Base-by-base conservation (phyloP, 2,113 vertebrate genomes). In the Hippocampus mohnikei region DNA sequence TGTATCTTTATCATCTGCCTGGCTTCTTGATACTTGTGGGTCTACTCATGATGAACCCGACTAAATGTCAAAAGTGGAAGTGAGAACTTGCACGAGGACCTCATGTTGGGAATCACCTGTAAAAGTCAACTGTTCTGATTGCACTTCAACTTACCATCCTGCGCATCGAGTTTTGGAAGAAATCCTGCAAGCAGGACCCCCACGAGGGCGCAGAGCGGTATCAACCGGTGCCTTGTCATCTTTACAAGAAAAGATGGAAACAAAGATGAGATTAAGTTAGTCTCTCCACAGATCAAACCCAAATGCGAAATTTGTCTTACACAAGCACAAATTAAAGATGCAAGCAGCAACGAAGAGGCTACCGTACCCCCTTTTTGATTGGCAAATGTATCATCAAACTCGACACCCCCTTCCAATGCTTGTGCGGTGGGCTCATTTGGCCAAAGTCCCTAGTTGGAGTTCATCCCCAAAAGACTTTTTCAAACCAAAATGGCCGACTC, bases 211-310 rank as follows among this genome's bases (percentile, higher is more conserved):
- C 59, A 78, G 0, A 93, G 66, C 44, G 90, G 89, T 86, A 92
- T 70, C 44, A 91, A 83, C 55, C 80, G 84, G 15, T 84, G 90
- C 73, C 90, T 92, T 91, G 87, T 89, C 96, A 97, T 98, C 88
- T 84, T 93, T 81, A 76, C 40, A 60, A 37, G 60, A 65, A 62
- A 25, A 74, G 33, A 72, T 77, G 73, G 70, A 5, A 67, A 11
- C 70, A 72, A 20, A 18, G 8, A 52, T 50, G 0, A 44, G 3
- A 53, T 46, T 1, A 56, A 37, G n/a, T 16, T 55, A 42, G 46
- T 50, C 46, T 7, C 16, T 2, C 16, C 46, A 20, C 46, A 18
- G 46, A 18, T 50, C 5, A 50, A 50, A 16, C 46, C 16, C 46
- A 20, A 50, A 20, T 50, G 15, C 20, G 46, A 50, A 50, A 50